These are phyloP conservation scores for Dasysyrphus tricinctus DNA, from an alignment of 2,888 invertebrate genomes.

Conservation along the genomic window DNA sequence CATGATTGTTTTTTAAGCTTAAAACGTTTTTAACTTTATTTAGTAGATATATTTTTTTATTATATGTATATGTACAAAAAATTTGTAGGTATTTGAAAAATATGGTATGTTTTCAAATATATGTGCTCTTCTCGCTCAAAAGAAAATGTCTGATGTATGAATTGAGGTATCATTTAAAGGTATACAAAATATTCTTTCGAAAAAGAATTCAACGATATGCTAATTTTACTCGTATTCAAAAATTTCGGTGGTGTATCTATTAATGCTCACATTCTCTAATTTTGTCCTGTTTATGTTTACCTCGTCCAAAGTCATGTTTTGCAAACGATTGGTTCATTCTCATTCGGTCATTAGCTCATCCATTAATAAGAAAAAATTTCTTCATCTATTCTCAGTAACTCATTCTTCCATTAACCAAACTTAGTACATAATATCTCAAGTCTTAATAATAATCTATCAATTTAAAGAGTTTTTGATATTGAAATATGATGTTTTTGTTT, in stretches of 20 bases:
- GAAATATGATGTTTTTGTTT: not conserved
- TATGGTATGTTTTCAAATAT: not conserved
- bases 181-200: not conserved
- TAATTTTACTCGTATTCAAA: not conserved
- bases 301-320: not conserved
- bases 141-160: slow-evolving; percentile 38
- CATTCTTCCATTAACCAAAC: slow-evolving; percentile 17
- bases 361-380: slow-evolving; percentile 4
- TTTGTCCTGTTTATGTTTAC: slow-evolving; percentile 9
- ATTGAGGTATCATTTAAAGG: slow-evolving; percentile 2
- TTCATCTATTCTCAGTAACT: not conserved
- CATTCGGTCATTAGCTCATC: not conserved
- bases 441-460: not conserved
- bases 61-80: not conserved
- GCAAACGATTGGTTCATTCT: not conserved
- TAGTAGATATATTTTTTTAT: slow-evolving; percentile 9
- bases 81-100: not conserved
- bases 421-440: not conserved
- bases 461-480: not conserved
- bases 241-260: not conserved
- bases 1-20: slow-evolving; percentile 2
- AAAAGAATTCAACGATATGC: not conserved
- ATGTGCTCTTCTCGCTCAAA: slow-evolving; percentile 27
- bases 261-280: not conserved
- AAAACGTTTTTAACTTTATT: not conserved